These are phyloP conservation scores for Heterochromis multidens DNA, from an alignment of 2,113 vertebrate species.

Conservation along the genomic window DNA sequence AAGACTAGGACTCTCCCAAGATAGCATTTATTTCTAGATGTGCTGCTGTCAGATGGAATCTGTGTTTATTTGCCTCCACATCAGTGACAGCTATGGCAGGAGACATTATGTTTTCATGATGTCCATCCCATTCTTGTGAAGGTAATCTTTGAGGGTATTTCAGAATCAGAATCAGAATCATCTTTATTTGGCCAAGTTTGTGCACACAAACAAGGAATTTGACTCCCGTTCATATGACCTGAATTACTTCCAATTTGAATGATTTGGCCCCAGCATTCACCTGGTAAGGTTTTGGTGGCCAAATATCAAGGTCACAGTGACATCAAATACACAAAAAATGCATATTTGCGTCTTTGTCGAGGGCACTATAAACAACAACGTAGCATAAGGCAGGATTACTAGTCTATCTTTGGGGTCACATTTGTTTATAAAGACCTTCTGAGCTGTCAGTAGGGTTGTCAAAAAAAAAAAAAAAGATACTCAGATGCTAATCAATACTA, in stretches of 20 bases:
- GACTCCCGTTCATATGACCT: no score
- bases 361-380: background rate
- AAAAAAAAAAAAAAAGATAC: background rate
- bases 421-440: background rate
- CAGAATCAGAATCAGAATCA: no score
- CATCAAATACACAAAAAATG: background rate
- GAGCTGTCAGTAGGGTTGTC: background rate
- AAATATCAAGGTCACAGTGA: background rate
- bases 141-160: background rate
- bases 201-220: no score
- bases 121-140: background rate
- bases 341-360: background rate
- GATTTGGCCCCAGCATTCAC: background rate
- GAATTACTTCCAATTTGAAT: no score
- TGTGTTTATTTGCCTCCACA: background rate
- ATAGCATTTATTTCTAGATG: background rate
- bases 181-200: no score
- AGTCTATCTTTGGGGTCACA: background rate
- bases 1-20: background rate
- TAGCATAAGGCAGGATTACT: background rate
- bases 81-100: background rate
- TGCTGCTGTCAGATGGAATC: constrained; percentile 7
- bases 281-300: no score
- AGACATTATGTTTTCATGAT: background rate
- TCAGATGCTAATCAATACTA: background rate